Evolutionary conservation across 2,113 vertebrate species (phyloP).

Genomic region (Lycaon pictus): DNA sequence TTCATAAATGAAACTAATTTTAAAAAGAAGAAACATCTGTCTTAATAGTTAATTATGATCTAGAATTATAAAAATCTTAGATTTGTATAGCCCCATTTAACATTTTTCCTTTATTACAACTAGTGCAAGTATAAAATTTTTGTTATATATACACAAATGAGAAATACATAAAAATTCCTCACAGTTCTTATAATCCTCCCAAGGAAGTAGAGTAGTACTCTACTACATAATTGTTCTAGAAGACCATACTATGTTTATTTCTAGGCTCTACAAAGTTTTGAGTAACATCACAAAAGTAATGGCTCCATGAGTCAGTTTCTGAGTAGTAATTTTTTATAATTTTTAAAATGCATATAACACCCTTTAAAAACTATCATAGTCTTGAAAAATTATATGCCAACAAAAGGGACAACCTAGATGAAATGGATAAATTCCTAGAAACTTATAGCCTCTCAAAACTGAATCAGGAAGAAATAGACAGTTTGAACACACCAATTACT

Average conservation of each 20-base stretch:
- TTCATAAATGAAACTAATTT: neutral
- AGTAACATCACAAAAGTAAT: neutral
- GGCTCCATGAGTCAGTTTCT: neutral
- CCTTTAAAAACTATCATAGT: neutral
- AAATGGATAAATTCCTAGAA: neutral
- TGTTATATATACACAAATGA: neutral
- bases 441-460: neutral
- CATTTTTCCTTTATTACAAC: neutral
- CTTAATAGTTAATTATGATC: neutral
- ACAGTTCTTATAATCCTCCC: neutral
- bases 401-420: neutral
- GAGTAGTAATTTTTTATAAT: neutral
- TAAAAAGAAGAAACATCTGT: neutral
- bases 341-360: neutral
- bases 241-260: neutral
- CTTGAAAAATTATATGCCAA: neutral
- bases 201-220: neutral
- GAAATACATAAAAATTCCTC: slow-evolving; percentile 12
- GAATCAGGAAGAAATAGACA: neutral
- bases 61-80: neutral
- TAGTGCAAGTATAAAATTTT: neutral
- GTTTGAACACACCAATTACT: neutral
- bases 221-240: neutral
- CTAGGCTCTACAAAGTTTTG: neutral
- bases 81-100: neutral